Evolutionary conservation across 2,888 invertebrate genomes (phyloP).

Genomic region (Scaeva pyrastri): DNA sequence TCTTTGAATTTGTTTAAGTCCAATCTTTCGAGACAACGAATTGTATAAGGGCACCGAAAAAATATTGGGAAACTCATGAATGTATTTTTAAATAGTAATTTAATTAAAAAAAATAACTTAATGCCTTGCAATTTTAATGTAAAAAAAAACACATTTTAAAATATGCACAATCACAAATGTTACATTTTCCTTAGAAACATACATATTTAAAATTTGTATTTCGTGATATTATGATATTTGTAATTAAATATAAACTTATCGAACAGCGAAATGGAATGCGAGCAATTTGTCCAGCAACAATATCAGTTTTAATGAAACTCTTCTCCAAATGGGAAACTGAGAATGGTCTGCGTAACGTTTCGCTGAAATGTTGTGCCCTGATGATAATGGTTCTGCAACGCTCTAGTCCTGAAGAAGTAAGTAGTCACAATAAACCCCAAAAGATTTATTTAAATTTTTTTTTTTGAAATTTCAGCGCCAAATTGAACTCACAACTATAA

Average conservation of each 20-base stretch:
- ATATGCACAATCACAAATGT: no score
- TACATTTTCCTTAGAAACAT: not conserved
- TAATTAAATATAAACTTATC: not conserved
- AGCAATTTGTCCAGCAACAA: slow-evolving; percentile 87
- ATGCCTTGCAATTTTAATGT: no score
- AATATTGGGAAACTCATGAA: no score
- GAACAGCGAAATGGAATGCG: slow-evolving; percentile 86
- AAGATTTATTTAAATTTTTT: not conserved
- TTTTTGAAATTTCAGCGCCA: slow-evolving; percentile 84
- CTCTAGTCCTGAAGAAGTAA: slow-evolving; percentile 85
- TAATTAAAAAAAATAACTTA: no score
- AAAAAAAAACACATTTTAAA: no score
- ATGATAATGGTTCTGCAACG: slow-evolving; percentile 86
- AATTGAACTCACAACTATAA: slow-evolving; percentile 85
- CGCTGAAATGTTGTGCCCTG: slow-evolving; percentile 85
- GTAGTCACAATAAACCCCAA: slow-evolving; percentile 44
- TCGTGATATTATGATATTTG: not conserved
- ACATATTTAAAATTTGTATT: not conserved
- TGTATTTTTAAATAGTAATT: no score
- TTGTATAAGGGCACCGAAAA: no score
- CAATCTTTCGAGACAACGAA: no score
- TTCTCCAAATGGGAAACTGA: slow-evolving; percentile 84
- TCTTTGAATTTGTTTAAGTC: no score
- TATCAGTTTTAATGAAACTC: slow-evolving; percentile 85
- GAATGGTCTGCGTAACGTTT: slow-evolving; percentile 83